Base-by-base conservation (phyloP, 2,113 vertebrate species). In the Pseudolaguvia tuberculata region DNA sequence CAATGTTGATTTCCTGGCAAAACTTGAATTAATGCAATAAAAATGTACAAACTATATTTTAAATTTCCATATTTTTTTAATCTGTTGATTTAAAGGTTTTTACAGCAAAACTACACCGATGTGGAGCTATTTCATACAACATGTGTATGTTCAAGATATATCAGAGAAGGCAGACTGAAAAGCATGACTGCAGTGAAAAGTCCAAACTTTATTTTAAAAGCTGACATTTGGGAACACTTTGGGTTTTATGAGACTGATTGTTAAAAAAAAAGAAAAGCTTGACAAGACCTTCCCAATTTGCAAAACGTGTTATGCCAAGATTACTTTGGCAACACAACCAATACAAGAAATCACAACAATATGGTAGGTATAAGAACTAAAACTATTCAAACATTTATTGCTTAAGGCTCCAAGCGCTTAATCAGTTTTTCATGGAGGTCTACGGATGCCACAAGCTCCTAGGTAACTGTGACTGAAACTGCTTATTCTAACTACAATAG, bases 161-260 rank as follows among this genome's bases (percentile, higher is more conserved):
- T 21, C 12, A 21, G 35, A 21, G n/a, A 15, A 45, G n/a, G 39
- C 11, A 45, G 39, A 31, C 4, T 9, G 3, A 11, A 21, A 35
- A 11, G 31, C n/a, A 39, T 20, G 2, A 4, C 7, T 50, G 23
- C 23, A 67, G 23, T 39, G 25, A 25, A 1, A 25, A 23, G 63
- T 50, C 14, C 45, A 65, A 25, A 12, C 62, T 42, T 61, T 59
- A 4, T 4, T 11, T 42, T 61, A 17, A 21, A 27, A 27, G 9
- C 63, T 50, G 15, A 47, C 42, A 66, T 66, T 48, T 66, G 42
- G 42, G 45, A 67, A 67, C 23, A 67, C 15, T 67, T 50, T 66
- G 14, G 42, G 21, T 67, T 67, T 50, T 27, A 67, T 25, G 21
- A 65, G 62, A 47, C n/a, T 65, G 23, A 12, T 5, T 29, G 45